These are phyloP conservation scores for Ondatra zibethicus DNA, from an alignment of 2,113 vertebrate genomes.

Conservation along the genomic window DNA sequence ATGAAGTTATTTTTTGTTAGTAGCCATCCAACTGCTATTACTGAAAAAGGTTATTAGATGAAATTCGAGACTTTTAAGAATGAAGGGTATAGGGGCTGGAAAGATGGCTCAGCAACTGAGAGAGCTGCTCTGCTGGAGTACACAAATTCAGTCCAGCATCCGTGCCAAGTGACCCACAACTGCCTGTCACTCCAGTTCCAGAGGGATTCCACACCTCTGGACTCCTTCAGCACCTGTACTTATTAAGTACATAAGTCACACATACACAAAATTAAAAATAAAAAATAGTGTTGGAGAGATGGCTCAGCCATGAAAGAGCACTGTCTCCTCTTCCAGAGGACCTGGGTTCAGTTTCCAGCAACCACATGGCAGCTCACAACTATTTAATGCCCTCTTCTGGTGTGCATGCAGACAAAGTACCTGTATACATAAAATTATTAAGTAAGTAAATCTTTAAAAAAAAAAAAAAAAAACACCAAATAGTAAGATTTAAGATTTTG, in stretches of 20 bases:
- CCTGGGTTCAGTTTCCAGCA: neutral
- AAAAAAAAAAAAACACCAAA: neutral
- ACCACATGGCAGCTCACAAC: neutral
- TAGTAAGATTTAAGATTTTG: conserved; percentile 41
- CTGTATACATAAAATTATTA: neutral
- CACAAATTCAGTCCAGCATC: neutral
- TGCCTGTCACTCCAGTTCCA: neutral
- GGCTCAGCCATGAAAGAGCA: neutral
- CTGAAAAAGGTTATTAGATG: conserved; percentile 26
- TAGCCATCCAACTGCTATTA: conserved; percentile 36
- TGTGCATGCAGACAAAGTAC: neutral
- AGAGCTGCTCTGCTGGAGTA: neutral
- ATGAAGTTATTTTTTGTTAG: conserved; percentile 31
- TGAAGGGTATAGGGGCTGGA: neutral
- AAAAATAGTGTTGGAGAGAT: neutral
- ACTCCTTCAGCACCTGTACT: neutral
- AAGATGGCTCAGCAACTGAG: neutral
- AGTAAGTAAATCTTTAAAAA: neutral
- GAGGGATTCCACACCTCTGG: neutral
- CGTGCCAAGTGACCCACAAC: neutral
- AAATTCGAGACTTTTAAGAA: conserved; percentile 64
- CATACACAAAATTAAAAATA: neutral
- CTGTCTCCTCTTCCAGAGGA: neutral
- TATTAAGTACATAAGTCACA: neutral
- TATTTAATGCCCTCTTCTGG: neutral